These are phyloP conservation scores for Branchellion lobata DNA, from an alignment of 2,888 invertebrate species.

Conservation along the genomic window DNA sequence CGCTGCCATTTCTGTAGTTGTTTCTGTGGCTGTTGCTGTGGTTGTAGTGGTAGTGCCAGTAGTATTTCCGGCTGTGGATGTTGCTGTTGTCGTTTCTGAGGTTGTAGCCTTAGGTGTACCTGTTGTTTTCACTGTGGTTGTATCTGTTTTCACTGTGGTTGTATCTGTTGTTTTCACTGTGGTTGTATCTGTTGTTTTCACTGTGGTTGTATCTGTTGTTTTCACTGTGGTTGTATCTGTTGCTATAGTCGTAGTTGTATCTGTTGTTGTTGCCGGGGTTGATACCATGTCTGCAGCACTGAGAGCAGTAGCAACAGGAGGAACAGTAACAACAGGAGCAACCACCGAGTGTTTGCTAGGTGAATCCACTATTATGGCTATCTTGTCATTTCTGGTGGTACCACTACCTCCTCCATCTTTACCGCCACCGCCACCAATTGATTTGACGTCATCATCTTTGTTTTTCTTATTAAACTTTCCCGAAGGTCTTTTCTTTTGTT, in stretches of 20 bases:
- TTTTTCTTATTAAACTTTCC: not conserved
- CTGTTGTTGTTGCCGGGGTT: not conserved
- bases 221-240: not conserved
- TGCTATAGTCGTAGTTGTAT: not conserved
- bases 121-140: not conserved
- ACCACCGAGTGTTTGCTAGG: slow-evolving; percentile 10
- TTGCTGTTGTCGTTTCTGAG: not conserved
- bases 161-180: not conserved
- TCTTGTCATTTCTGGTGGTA: not conserved
- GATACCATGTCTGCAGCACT: no score
- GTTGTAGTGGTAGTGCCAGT: not conserved
- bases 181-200: not conserved
- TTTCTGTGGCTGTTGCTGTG: not conserved
- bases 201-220: not conserved
- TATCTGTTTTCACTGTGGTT: no score
- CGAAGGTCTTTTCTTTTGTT: no score
- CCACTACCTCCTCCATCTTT: no score
- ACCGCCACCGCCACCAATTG: not conserved
- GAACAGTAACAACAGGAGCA: no score
- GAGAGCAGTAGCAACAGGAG: no score
- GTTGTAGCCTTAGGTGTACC: not conserved
- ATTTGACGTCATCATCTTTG: not conserved
- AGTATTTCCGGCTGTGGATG: not conserved
- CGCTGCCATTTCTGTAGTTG: not conserved
- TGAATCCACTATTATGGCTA: not conserved